A percentile compares a stretch with the other conserved stretches of the same genome.
phyloP scores from a whole-genome alignment of 1,140 invertebrate species.

The Ceratitis capitata region DNA sequence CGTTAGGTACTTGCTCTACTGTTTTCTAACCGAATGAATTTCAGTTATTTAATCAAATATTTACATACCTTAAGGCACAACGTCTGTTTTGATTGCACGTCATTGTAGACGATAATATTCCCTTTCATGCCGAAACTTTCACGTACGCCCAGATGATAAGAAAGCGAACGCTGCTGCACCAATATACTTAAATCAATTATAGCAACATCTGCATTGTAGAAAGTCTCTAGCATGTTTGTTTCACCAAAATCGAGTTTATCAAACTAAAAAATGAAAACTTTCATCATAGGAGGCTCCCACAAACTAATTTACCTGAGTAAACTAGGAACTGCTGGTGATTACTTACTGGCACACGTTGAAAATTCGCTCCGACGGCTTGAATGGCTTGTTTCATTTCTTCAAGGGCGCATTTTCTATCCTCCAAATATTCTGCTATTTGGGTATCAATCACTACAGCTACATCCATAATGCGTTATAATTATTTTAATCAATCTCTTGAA shows the following conservation, averaged over 20 bases:
- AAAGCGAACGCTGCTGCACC: constrained; percentile 88
- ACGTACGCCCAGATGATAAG: constrained; percentile 96
- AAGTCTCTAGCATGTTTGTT: constrained; percentile 83
- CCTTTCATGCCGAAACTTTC: constrained; percentile 99
- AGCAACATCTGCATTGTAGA: constrained; percentile 98
- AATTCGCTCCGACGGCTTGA: constrained; percentile 78
- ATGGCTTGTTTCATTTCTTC: constrained; percentile 88
- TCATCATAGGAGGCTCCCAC: too few species aligned
- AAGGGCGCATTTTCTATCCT: constrained; percentile 80
- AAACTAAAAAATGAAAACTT: constrained; percentile 71
- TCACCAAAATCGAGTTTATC: constrained; percentile 89
- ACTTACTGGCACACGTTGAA: constrained; percentile 83
- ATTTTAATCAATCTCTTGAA: neutral
- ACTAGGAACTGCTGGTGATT: constrained; percentile 13
- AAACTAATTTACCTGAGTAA: too few species aligned
- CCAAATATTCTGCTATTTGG: constrained; percentile 75
- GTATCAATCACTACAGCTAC: constrained; percentile 91
- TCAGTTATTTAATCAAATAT: neutral
- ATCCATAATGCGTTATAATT: constrained; percentile 14
- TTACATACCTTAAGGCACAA: constrained; percentile 80
- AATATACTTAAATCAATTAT: constrained; percentile 94
- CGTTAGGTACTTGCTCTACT: too few species aligned
- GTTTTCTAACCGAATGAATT: too few species aligned
- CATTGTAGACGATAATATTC: constrained; percentile 94
- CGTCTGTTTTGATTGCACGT: constrained; percentile 86